phyloP scores from a whole-genome alignment of 2,797 vertebrate species.

The Dallia pectoralis region DNA sequence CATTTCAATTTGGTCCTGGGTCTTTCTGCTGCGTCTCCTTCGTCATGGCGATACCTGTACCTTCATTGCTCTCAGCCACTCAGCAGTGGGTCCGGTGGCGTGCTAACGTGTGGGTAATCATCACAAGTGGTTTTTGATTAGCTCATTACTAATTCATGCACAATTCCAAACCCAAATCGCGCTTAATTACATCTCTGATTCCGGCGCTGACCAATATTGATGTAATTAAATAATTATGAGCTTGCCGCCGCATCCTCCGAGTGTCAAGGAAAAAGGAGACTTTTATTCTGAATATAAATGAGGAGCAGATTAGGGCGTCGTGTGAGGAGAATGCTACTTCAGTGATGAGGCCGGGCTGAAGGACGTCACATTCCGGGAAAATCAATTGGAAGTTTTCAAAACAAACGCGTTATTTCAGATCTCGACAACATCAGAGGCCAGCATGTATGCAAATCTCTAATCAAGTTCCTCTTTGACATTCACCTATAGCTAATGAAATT shows the following conservation, averaged over 20 bases:
- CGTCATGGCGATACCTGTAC: background rate
- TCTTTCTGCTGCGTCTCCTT: background rate
- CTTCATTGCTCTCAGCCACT: conserved; percentile 39
- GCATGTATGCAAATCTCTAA: background rate
- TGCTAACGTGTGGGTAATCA: conserved; percentile 63
- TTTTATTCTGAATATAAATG: conserved; percentile 53
- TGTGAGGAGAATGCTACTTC: conserved; percentile 31
- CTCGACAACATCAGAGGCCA: background rate
- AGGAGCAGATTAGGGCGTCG: conserved; percentile 31
- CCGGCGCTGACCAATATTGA: conserved; percentile 71
- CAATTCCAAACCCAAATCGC: conserved; percentile 68
- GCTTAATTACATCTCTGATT: conserved; percentile 71
- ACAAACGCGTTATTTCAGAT: no score
- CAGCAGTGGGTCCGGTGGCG: conserved; percentile 51
- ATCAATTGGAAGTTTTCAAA: conserved; percentile 26
- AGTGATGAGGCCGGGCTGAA: conserved; percentile 33
- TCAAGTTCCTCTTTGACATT: background rate
- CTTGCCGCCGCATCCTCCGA: conserved; percentile 48
- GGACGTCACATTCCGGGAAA: conserved; percentile 27
- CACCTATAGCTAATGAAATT: background rate
- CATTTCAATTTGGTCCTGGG: background rate
- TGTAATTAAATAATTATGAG: conserved; percentile 74
- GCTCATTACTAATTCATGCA: conserved; percentile 76
- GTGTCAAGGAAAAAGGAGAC: conserved; percentile 33
- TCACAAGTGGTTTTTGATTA: conserved; percentile 72